Conservation (phyloP, 2,113 vertebrate genomes). For the Azemiops feae region DNA sequence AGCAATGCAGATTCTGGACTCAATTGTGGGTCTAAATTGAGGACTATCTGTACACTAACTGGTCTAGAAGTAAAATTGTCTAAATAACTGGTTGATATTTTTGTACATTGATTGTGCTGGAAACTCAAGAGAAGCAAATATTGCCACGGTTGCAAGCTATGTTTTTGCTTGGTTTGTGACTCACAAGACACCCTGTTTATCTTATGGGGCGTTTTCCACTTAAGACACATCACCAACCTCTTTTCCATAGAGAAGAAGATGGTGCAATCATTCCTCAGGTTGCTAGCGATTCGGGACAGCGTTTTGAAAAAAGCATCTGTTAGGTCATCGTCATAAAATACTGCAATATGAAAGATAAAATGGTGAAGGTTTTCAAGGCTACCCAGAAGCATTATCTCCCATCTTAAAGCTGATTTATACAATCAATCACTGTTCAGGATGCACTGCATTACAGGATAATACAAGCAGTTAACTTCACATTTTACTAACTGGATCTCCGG, state of each 20-base stretch:
- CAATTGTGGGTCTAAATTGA: not conserved
- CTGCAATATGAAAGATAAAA: conserved; percentile 61
- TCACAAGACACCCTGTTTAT: not conserved
- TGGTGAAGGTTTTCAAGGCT: not conserved
- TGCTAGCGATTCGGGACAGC: conserved; percentile 74
- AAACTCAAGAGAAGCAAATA: not conserved
- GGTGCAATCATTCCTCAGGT: conserved; percentile 70
- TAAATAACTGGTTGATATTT: too few relatives aligned
- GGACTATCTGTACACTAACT: not conserved
- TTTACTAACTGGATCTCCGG: not conserved
- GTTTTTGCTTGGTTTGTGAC: not conserved
- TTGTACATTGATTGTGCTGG: not conserved
- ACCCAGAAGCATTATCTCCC: not conserved
- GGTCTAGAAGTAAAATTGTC: not conserved
- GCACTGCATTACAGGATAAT: not conserved
- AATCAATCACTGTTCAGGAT: not conserved
- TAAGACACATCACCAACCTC: conserved; percentile 68
- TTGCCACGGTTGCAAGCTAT: not conserved
- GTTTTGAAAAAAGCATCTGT: conserved; percentile 87
- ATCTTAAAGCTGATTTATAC: not conserved
- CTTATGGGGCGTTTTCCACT: not conserved
- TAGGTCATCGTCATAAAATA: conserved; percentile 91
- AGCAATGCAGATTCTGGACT: not conserved
- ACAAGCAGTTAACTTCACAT: not conserved
- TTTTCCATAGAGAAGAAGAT: conserved; percentile 87